Conservation (phyloP, 2,888 invertebrate genomes). For the Apantesis nais region DNA sequence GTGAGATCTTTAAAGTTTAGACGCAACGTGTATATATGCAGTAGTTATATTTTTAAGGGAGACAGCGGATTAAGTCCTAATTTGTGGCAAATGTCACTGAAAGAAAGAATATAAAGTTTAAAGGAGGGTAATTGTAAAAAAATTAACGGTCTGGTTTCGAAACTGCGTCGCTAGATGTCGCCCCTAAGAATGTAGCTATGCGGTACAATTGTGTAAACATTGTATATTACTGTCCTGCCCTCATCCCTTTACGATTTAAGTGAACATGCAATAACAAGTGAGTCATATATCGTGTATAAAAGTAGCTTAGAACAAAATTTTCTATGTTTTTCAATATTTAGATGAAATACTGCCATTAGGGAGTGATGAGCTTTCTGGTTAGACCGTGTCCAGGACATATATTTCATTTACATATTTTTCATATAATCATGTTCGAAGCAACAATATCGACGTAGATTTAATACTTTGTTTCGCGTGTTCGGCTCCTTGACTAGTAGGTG, state of each 20-base stretch:
- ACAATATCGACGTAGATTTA: conserved; percentile 51
- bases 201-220: conserved; percentile 41
- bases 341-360: conserved; percentile 79
- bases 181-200: conserved; percentile 44
- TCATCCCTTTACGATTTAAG: conserved; percentile 69
- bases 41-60: conserved; percentile 38
- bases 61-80: neutral
- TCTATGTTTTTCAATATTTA: conserved; percentile 82
- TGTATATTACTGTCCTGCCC: conserved; percentile 59
- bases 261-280: conserved; percentile 78
- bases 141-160: neutral
- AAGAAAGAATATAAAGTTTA: neutral
- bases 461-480: conserved; percentile 62
- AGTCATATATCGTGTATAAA: conserved; percentile 79
- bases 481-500: conserved; percentile 59
- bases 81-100: conserved; percentile 1
- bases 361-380: conserved; percentile 42
- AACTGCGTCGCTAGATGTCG: conserved; percentile 4
- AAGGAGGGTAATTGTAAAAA: conserved; percentile 12
- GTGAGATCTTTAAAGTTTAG: conserved; percentile 15
- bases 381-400: conserved; percentile 32
- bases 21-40: conserved; percentile 38
- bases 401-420: conserved; percentile 44
- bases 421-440: conserved; percentile 40
- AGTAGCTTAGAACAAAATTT: conserved; percentile 78